Evolutionary conservation across 2,888 invertebrate species (phyloP).

Genomic region (Pristionchus entomophagus): DNA sequence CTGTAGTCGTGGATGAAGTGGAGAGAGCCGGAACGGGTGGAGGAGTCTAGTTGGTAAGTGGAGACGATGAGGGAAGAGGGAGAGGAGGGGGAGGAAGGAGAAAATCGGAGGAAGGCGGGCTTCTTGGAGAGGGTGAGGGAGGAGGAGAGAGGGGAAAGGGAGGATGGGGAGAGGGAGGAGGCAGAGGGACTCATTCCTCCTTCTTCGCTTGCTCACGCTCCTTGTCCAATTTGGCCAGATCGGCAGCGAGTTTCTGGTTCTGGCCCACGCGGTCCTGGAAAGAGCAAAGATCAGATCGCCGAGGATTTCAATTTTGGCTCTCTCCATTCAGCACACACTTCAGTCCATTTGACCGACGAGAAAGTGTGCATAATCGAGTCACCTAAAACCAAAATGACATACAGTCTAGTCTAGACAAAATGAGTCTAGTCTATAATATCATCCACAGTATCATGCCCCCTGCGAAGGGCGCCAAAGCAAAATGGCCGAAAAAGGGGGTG

Average conservation of each 20-base stretch:
- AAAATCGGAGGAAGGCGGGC: slow-evolving; percentile 42
- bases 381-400: background rate
- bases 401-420: no score
- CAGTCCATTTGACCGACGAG: no score
- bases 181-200: background rate
- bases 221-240: slow-evolving; percentile 12
- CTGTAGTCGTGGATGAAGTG: slow-evolving; percentile 17
- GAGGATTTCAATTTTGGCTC: background rate
- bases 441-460: background rate
- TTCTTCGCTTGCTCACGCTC: slow-evolving; percentile 9
- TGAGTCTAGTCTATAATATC: background rate
- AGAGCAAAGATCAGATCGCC: no score
- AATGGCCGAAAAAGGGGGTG: no score
- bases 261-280: slow-evolving; percentile 22
- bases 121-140: slow-evolving; percentile 5
- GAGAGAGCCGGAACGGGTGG: slow-evolving; percentile 37
- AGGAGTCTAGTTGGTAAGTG: slow-evolving; percentile 37
- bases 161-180: background rate
- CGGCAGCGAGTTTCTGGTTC: slow-evolving; percentile 1
- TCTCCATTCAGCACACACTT: no score
- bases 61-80: slow-evolving; percentile 31
- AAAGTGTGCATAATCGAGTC: background rate
- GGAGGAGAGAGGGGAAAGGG: background rate
- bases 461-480: no score
- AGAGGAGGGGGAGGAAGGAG: background rate